Evolutionary conservation across 2,113 vertebrate genomes (phyloP).

Genomic region (Gobio gobio): DNA sequence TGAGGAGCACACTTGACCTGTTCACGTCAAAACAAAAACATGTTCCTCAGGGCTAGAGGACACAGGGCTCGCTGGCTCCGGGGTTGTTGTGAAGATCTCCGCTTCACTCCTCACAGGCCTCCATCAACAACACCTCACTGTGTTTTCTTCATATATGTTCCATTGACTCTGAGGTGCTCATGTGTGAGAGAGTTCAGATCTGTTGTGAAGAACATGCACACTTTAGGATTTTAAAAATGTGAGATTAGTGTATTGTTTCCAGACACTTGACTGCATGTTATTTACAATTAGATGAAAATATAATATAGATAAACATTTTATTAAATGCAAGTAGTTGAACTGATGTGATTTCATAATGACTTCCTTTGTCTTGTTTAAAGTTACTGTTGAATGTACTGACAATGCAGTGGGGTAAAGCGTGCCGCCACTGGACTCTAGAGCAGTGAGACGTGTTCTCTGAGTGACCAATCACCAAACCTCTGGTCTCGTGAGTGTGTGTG

Average conservation of each 20-base stretch:
- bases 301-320: too few species aligned
- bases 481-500: too few species aligned
- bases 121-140: not conserved
- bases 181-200: not conserved
- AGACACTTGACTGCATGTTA: not conserved
- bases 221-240: too few species aligned
- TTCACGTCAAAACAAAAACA: conserved; percentile 29
- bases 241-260: not conserved
- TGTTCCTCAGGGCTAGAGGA: not conserved
- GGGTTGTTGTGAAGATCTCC: not conserved
- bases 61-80: not conserved
- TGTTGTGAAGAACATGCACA: not conserved
- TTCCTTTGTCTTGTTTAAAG: too few species aligned
- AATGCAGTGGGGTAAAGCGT: too few species aligned
- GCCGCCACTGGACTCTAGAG: too few species aligned
- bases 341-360: too few species aligned
- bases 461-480: too few species aligned
- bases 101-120: not conserved
- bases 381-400: too few species aligned
- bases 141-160: not conserved
- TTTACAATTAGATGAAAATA: too few species aligned
- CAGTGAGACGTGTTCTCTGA: too few species aligned
- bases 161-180: not conserved
- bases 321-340: too few species aligned
- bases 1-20: not conserved